Base-by-base conservation (phyloP, 1,140 invertebrate genomes). In the Leguminivora glycinivorella region DNA sequence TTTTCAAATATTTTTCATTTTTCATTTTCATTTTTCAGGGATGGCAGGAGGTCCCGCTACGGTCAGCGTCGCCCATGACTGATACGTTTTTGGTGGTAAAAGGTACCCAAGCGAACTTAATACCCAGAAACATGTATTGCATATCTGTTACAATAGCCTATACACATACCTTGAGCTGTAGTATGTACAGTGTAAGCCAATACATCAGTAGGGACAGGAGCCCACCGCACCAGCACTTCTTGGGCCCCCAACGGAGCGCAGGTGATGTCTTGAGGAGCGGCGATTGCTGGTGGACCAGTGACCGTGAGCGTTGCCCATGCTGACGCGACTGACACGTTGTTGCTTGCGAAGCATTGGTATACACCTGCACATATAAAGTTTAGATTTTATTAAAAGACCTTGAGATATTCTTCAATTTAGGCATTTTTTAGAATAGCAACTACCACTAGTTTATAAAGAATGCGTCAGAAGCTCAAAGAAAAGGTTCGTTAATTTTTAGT, bases 291-390 rank as follows among this genome's bases (percentile, higher is more conserved):
- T 14, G 74, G 70, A 0, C 84, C 83, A 3, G 82, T 78, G 71
- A 91, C 85, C 4, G 75, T 75, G 67, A 91, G 80, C 12, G 73
- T 70, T 14, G 81, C 88, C 87, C 87, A 89, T 2, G 79, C 73
- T 0, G 80, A 80, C 0, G 74, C 38, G n/a, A 31, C 14, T 0
- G 73, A 76, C 6, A 47, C 12, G 0, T 24, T 70, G 70, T 83
- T 87, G 5, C 29, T 68, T 5, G 87, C 90, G 70, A 92, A 83
- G 75, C 89, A 92, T 70, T 92, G 90, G 75, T 92, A 92, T 43
- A 90, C 77, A 4, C 90, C 90, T 89, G 76, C 2, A 25, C 0
- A 69, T 3, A 69, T 52, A 1, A 52, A 22, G 17, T 17, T 52
- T 7, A 19, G 38, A 31, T 31, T 31, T 34, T 34, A 14, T 43